Base-by-base conservation (phyloP, 1,140 invertebrate genomes). In the Drosophila prosaltans region DNA sequence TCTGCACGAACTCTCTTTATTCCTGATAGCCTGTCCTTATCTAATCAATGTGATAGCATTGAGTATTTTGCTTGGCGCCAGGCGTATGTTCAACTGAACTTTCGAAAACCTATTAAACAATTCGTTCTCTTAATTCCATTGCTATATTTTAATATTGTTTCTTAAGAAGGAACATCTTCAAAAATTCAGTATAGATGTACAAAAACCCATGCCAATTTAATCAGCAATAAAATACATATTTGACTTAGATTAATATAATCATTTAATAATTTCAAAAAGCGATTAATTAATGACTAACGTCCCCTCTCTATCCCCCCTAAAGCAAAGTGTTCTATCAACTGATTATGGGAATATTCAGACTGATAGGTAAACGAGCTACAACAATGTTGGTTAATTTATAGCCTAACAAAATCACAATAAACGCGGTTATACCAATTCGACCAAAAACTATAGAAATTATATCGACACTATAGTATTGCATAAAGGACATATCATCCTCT, bases 401-500 rank as follows among this genome's bases (percentile, higher is more conserved):
- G 1, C 6, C 28, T 59, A 59, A 24, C 3, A 40, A 7, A 16
- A 59, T 59, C 57, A 40, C 32, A 24, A 59, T 59, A 1, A 59
- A 21, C 24, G 57, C 32, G 9, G 57, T 21, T 2, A 39, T 16
- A 4, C n/a, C 57, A 40, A 59, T 59, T 9, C 57, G 57, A 24
- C 57, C 57, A 10, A 59, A 59, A 4, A 59, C 5, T 24, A 59
- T 16, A 16, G 57, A 11, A 16, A 59, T 9, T 24, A 59, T 24
- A 40, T 59, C 57, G 10, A 59, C 16, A 24, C 57, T 24, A 21
- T 59, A 59, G 16, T 59, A 59, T 21, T 59, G 57, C 32, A 59
- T 5, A 3, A 59, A 39, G 1, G 32, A 36, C 16, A 59, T 59
- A 7, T 59, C n/a, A 36, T 59, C n/a, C 24, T 59, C 57, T 5